Percentiles rank a stretch among this genome's conserved stretches.
Conservation (phyloP, 1,140 invertebrate species). For the Cyphomyrmex costatus region DNA sequence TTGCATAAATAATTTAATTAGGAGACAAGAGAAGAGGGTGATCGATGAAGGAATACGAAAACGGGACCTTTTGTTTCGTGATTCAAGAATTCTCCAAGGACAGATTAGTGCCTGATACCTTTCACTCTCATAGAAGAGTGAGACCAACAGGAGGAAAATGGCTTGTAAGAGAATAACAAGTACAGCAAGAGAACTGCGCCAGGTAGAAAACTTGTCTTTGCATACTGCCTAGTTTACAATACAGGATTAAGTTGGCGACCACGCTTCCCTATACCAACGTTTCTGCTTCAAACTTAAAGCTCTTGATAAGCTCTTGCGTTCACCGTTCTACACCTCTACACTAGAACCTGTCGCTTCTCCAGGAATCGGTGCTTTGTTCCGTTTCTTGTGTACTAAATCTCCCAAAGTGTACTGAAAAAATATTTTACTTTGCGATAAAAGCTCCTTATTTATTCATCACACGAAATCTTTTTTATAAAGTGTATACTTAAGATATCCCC, state of each 20-base stretch:
- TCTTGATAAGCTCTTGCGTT: slow-evolving; percentile 82
- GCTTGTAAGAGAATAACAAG: slow-evolving; percentile 69
- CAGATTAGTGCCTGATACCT: slow-evolving; percentile 81
- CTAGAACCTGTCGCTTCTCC: slow-evolving; percentile 52
- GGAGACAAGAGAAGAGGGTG: background rate
- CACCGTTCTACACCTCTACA: slow-evolving; percentile 55
- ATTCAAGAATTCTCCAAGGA: slow-evolving; percentile 83
- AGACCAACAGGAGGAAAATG: slow-evolving; percentile 62
- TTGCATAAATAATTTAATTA: slow-evolving; percentile 71
- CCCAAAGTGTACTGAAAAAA: slow-evolving; percentile 49
- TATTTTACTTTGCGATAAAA: slow-evolving; percentile 37
- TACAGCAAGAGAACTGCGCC: slow-evolving; percentile 72
- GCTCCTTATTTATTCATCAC: slow-evolving; percentile 19
- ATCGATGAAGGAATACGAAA: slow-evolving; percentile 51
- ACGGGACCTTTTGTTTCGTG: slow-evolving; percentile 79
- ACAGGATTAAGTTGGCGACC: slow-evolving; percentile 82
- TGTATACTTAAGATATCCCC: background rate
- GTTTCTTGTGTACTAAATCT: slow-evolving; percentile 46
- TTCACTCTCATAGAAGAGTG: slow-evolving; percentile 66
- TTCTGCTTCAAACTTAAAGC: slow-evolving; percentile 81
- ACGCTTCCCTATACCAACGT: slow-evolving; percentile 59
- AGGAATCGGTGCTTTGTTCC: slow-evolving; percentile 23
- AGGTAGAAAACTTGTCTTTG: slow-evolving; percentile 81
- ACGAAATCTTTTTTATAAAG: slow-evolving; percentile 17
- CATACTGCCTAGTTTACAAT: slow-evolving; percentile 84